Conservation (phyloP, 2,113 vertebrate species). For the Pogonocichla stellata region DNA sequence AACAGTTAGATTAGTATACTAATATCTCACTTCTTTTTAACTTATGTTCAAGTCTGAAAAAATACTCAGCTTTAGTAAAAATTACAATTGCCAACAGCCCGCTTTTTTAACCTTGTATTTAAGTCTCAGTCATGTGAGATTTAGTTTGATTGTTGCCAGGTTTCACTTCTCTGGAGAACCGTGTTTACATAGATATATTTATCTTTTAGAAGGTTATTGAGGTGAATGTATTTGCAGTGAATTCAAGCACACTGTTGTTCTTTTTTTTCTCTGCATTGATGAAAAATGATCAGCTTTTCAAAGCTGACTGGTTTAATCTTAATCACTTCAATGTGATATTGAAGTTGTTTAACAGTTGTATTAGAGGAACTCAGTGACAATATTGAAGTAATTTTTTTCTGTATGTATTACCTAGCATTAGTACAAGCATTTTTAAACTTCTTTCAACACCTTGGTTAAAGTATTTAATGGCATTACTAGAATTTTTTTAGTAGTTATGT, state of each 20-base stretch:
- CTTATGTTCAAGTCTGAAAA: not conserved
- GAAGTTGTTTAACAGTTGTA: not conserved
- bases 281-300: not conserved
- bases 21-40: conserved; percentile 14
- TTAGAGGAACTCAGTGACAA: not conserved
- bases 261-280: not conserved
- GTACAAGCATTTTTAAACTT: not conserved
- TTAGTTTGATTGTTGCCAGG: not conserved
- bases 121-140: not conserved
- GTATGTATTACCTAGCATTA: not conserved
- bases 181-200: not conserved
- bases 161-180: not conserved
- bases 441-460: not conserved
- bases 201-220: not conserved
- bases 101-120: not conserved
- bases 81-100: not conserved
- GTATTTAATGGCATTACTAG: not conserved
- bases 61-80: conserved; percentile 10
- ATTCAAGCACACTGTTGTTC: not conserved
- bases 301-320: conserved; percentile 8
- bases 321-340: not conserved
- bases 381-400: not conserved
- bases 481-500: not conserved
- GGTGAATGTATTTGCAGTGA: not conserved
- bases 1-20: conserved; percentile 37